A percentile compares a stretch with the other conserved stretches of the same genome.
These are phyloP conservation scores for Indicator maculatus DNA, from an alignment of 2,113 vertebrate species.

Conservation along the genomic window DNA sequence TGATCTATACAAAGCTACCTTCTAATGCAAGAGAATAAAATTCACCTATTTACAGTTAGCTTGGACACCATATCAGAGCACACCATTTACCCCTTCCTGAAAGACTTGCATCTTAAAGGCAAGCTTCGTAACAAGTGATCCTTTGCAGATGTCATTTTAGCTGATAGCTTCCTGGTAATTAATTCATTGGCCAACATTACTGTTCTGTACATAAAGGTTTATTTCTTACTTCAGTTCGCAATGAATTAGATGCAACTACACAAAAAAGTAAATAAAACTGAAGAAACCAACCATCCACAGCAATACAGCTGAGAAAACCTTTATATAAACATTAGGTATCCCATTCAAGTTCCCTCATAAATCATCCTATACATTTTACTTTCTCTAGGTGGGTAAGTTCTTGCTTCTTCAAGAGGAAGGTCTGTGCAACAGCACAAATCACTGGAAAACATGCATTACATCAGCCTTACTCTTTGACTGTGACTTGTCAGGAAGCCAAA, in stretches of 20 bases:
- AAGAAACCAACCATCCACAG: not conserved
- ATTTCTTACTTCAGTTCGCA: not conserved
- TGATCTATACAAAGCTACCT: not conserved
- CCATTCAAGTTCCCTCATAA: not conserved
- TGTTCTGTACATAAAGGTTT: not conserved
- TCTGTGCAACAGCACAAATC: not conserved
- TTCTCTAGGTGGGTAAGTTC: not conserved
- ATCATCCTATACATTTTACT: not conserved
- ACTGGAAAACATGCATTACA: not conserved
- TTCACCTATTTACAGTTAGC: not conserved
- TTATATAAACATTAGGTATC: not conserved
- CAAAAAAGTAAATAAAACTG: not conserved
- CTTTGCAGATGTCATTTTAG: not conserved
- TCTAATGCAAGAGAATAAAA: not conserved
- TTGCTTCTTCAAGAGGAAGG: not conserved
- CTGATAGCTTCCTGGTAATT: not conserved
- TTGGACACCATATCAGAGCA: not conserved
- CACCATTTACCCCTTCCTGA: not conserved
- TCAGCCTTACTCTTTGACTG: not conserved
- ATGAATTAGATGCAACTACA: not conserved
- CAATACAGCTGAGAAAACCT: not conserved
- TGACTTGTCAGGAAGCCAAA: slow-evolving; percentile 6
- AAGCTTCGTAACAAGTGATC: not conserved
- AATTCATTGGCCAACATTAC: not conserved
- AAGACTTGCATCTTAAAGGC: not conserved